Evolutionary conservation across 2,113 vertebrate genomes (phyloP).

Genomic region (Cynopterus brachyotis): DNA sequence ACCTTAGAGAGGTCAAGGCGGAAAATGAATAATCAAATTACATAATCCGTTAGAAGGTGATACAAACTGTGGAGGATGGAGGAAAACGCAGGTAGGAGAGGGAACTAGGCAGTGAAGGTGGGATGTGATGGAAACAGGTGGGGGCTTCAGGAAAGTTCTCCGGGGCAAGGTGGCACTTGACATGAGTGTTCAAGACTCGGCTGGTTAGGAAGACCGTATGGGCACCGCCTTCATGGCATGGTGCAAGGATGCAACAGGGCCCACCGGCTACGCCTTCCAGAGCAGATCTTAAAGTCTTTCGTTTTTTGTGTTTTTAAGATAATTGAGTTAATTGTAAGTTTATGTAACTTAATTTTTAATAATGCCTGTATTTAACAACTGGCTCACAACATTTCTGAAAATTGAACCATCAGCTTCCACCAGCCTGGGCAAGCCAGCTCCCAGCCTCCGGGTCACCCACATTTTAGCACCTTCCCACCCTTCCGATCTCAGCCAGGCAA

Average conservation of each 20-base stretch:
- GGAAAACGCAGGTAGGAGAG: not conserved
- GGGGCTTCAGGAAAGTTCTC: not conserved
- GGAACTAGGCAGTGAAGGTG: not conserved
- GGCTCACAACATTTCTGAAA: not conserved
- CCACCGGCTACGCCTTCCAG: rapidly evolving
- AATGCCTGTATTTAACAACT: not conserved
- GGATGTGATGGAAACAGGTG: no score
- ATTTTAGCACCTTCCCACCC: not conserved
- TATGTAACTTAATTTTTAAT: not conserved
- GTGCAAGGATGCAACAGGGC: rapidly evolving
- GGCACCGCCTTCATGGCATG: no score
- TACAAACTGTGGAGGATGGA: not conserved
- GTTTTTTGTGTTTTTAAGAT: not conserved
- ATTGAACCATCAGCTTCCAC: not conserved
- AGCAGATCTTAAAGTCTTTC: rapidly evolving
- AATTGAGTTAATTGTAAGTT: not conserved
- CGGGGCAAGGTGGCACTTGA: not conserved
- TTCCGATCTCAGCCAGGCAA: not conserved
- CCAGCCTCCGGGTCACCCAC: not conserved
- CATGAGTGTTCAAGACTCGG: no score
- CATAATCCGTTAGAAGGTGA: not conserved
- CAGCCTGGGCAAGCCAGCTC: rapidly evolving
- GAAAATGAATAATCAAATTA: not conserved
- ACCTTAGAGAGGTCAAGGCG: not conserved
- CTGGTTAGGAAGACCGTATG: rapidly evolving